These are phyloP conservation scores for Selene dorsalis DNA, from an alignment of 2,797 vertebrate genomes.

Conservation along the genomic window DNA sequence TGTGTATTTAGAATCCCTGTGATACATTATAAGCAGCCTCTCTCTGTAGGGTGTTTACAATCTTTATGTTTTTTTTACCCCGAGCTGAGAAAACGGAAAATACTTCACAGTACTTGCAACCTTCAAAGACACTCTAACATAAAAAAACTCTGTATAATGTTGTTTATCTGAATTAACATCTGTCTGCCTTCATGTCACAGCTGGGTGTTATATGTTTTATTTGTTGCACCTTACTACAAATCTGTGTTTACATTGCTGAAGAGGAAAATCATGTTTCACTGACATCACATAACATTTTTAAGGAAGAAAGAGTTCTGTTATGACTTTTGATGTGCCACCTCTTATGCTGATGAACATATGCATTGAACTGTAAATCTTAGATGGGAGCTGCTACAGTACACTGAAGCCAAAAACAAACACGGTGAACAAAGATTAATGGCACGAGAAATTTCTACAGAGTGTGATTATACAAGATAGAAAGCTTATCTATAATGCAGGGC, in stretches of 20 bases:
- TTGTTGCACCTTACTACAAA: background rate
- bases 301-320: background rate
- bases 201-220: background rate
- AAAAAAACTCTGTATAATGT: background rate
- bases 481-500: conserved; percentile 44
- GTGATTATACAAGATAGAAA: conserved; percentile 35
- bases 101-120: background rate
- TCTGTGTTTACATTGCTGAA: background rate
- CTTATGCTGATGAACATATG: conserved; percentile 19
- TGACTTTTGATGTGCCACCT: conserved; percentile 11
- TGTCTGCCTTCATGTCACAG: background rate
- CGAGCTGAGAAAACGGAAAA: background rate
- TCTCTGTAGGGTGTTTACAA: background rate
- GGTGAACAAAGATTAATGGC: conserved; percentile 44
- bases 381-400: conserved; percentile 4
- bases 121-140: background rate
- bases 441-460: conserved; percentile 19
- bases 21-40: background rate
- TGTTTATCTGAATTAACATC: background rate
- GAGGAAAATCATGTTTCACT: background rate
- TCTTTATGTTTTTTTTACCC: background rate
- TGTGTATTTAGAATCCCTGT: background rate
- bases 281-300: conserved; percentile 6
- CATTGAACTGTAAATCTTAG: conserved; percentile 24
- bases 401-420: conserved; percentile 12